Percentiles rank a stretch among this genome's conserved stretches.
phyloP scores from a whole-genome alignment of 1,140 invertebrate genomes.

The Aricia agestis region DNA sequence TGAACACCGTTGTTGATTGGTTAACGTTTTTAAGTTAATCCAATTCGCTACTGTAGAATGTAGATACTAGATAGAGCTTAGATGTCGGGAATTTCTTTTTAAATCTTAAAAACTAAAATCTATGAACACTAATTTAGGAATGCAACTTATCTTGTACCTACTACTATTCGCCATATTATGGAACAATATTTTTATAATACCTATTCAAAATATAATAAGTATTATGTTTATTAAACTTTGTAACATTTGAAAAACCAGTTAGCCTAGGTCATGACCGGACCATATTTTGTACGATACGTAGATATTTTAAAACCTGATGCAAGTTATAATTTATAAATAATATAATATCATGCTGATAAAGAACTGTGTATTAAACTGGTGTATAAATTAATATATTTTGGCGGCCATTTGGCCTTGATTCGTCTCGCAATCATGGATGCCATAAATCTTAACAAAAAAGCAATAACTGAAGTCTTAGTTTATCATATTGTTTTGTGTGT shows the following conservation, averaged over 20 bases:
- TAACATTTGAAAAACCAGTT: background rate
- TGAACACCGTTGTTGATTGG: no score
- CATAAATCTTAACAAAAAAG: background rate
- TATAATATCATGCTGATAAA: background rate
- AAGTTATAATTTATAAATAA: background rate
- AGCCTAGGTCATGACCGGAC: background rate
- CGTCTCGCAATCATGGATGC: background rate
- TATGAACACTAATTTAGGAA: no score
- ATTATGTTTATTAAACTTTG: no score
- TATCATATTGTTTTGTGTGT: slow-evolving; percentile 11
- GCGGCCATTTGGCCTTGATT: background rate
- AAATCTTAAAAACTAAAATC: no score
- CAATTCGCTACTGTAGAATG: no score
- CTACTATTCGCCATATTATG: no score
- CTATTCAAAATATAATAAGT: no score
- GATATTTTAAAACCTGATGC: background rate
- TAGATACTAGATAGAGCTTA: no score
- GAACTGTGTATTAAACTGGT: background rate
- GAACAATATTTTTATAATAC: no score
- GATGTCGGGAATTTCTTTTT: no score
- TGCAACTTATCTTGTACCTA: no score
- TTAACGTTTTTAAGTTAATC: no score
- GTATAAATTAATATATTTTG: background rate
- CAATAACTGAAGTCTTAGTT: background rate
- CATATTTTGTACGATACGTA: background rate